Base-by-base conservation (phyloP, 1,140 invertebrate genomes). In the Solen grandis region DNA sequence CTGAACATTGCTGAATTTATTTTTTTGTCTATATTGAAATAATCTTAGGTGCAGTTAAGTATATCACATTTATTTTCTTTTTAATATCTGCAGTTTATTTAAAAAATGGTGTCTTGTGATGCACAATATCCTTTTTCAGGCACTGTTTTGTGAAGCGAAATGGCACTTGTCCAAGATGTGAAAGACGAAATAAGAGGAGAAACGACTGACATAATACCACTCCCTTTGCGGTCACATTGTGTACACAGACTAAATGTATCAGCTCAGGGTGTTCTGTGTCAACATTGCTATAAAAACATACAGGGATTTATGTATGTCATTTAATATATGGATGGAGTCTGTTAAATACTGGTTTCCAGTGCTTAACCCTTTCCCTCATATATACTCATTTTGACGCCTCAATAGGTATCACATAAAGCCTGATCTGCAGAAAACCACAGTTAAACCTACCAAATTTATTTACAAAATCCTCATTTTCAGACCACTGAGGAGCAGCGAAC, bases 101-200 rank as follows among this genome's bases (percentile, higher is more conserved):
- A n/a, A n/a, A 10, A 29, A 31, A 35, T 35, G 16, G n/a, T 8
- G 10, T 33, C 16, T 3, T 66, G 33, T 31, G 33, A 38, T n/a
- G 5, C n/a, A 16, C 41, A 5, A 10, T 68, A 31, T 70, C n/a
- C 22, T 50, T 70, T 77, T 78, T 41, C 66, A 80, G 77, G 29
- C 77, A 80, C 55, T 80, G 77, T 55, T 80, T 54, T 80, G 77
- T 68, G 36, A 80, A 80, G 59, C 33, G 68, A 54, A 57, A 19
- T 5, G 69, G 77, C 5, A 36, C 66, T 22, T 80, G 77, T 55
- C 60, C 69, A 52, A 62, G 68, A 65, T 80, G 77, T 80, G 77
- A 80, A 54, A 41, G 77, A 41, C 31, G 66, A 50, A 80, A 72
- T 35, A 80, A 73, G 55, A 5, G 65, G 5, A 36, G 38, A 38